These are phyloP conservation scores for Drosophila melanica DNA, from an alignment of 1,140 invertebrate genomes.

Conservation along the genomic window DNA sequence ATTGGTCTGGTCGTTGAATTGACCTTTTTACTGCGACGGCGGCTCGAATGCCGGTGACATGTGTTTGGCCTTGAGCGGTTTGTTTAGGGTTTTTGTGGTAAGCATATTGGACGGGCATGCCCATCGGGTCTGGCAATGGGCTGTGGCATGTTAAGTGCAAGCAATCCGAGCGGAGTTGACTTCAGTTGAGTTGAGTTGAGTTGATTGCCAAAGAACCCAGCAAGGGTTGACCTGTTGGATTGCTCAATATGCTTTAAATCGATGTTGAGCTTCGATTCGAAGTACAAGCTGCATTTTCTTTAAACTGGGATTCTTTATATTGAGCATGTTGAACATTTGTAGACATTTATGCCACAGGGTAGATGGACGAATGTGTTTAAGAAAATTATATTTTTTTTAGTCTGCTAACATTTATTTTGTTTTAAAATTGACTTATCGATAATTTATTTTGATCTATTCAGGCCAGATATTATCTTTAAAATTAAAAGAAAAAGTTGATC, in stretches of 20 bases:
- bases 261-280: constrained; percentile 11
- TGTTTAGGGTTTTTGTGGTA: constrained; percentile 63
- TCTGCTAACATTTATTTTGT: too few species aligned
- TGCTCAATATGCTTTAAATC: constrained; percentile 35
- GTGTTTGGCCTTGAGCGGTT: constrained; percentile 80
- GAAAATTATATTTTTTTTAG: too few species aligned
- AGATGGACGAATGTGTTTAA: too few species aligned
- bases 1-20: constrained; percentile 73
- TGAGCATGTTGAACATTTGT: background rate
- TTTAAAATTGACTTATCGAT: too few species aligned
- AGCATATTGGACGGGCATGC: constrained; percentile 28
- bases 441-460: too few species aligned
- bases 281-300: background rate
- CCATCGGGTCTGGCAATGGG: constrained; percentile 12
- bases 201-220: constrained; percentile 22
- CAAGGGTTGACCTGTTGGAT: constrained; percentile 45
- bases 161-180: constrained; percentile 18
- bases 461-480: too few species aligned
- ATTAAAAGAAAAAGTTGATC: too few species aligned
- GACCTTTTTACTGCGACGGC: constrained; percentile 67
- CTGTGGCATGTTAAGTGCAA: constrained; percentile 32
- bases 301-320: background rate
- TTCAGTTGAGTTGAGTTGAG: constrained; percentile 10
- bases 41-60: constrained; percentile 58
- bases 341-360: too few species aligned